A percentile compares a stretch with the other conserved stretches of the same genome.
Conservation (phyloP, 2,797 vertebrate species). For the Chromis chromis region DNA sequence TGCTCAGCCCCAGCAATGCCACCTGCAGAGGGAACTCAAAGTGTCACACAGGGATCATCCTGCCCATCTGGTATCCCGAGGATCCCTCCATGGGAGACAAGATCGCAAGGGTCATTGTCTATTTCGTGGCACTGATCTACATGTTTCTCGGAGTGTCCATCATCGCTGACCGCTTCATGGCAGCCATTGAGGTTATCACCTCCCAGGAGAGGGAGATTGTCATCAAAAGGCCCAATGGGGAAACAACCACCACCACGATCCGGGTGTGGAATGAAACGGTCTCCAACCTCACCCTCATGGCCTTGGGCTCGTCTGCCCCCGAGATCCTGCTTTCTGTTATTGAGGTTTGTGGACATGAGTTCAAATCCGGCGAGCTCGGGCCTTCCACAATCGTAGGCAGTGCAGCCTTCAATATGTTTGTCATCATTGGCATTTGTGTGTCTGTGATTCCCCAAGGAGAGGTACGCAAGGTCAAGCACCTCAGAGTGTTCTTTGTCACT, state of each 20-base stretch:
- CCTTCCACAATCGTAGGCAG: slow-evolving; percentile 97
- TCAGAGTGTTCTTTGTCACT: slow-evolving; percentile 97
- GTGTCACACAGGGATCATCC: slow-evolving; percentile 94
- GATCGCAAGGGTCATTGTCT: slow-evolving; percentile 98
- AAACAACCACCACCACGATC: slow-evolving; percentile 94
- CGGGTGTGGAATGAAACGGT: slow-evolving; percentile 99
- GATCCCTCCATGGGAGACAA: slow-evolving; percentile 99
- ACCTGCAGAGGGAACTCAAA: slow-evolving; percentile 90
- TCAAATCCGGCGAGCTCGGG: slow-evolving; percentile 93
- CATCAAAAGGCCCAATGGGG: slow-evolving; percentile 95
- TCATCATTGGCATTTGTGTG: slow-evolving; percentile 97
- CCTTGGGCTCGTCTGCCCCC: slow-evolving; percentile 95
- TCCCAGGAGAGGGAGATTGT: slow-evolving; percentile 97
- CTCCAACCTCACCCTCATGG: slow-evolving; percentile 98
- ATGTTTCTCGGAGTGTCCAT: slow-evolving; percentile 99
- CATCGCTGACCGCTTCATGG: slow-evolving; percentile 99
- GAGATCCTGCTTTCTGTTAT: slow-evolving; percentile 97
- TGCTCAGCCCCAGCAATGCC: slow-evolving; percentile 86
- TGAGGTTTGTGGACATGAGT: slow-evolving; percentile 95
- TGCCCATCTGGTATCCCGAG: slow-evolving; percentile 99
- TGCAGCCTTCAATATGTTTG: slow-evolving; percentile 99
- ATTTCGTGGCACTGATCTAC: slow-evolving; percentile 98
- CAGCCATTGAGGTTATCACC: slow-evolving; percentile 98
- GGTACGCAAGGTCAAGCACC: slow-evolving; percentile 96
- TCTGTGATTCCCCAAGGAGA: slow-evolving; percentile 96